Base-by-base conservation (phyloP, 2,888 invertebrate genomes). In the Cylloceria caligata region DNA sequence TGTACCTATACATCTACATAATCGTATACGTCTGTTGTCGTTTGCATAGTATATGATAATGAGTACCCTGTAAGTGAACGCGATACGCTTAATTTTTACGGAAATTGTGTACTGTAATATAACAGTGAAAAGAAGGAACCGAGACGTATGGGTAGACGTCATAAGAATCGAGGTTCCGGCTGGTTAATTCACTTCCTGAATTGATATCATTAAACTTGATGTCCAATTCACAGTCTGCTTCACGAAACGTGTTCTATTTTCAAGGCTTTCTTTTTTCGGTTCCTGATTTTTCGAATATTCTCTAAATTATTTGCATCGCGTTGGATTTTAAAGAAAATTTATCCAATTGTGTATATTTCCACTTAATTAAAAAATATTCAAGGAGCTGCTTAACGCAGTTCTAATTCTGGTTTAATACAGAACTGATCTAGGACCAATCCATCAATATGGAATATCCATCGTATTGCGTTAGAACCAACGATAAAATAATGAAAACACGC, bases 1-100 rank as follows among this genome's bases (percentile, higher is more conserved):
- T 60, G 24, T 47, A 68, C 42, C 57, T 39, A 60, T 68, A 76
- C 71, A 67, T 67, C 57, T n/a, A 55, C 69, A 47, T 49, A 27
- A 16, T 52, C 39, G 52, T 36, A 30, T 42, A 36, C 69, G 30
- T 30, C 27, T 13, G 42, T n/a, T 9, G 11, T 39, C 34, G 60
- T 64, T 7, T 52, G 4, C 42, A 9, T 27, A 19, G n/a, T 55
- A 7, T 19, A 52, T 34, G 55, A 55, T 21, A 67, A 57, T 34
- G 55, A 67, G 42, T 36, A 4, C 19, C 42, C 19, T 24, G 39
- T 45, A n/a, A 49, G 34, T 55, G 39, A 42, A 16, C 19, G 57
- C 5, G 24, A 19, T 11, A 71, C 42, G 27, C 13, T 0, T 11
- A 34, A 27, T 71, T 45, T 60, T 30, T 45, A 11, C 55, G 69